These are phyloP conservation scores for Drosophila parthenogenetica DNA, from an alignment of 2,888 invertebrate genomes.

Conservation along the genomic window DNA sequence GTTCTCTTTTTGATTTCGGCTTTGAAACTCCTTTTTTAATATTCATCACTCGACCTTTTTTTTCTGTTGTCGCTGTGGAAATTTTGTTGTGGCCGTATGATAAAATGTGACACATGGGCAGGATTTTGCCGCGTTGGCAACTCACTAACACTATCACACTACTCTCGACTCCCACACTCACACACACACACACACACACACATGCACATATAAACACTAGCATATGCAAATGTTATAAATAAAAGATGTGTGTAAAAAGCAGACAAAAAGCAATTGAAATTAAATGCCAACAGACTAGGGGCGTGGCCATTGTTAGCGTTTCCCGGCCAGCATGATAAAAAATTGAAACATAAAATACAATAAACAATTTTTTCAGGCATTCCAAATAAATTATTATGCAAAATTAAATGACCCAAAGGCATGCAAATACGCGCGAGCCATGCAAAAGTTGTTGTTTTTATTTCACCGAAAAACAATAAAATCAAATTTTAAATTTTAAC, in stretches of 20 bases:
- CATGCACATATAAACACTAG: conserved; percentile 26
- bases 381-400: conserved; percentile 79
- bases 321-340: conserved; percentile 47
- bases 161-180: conserved; percentile 10
- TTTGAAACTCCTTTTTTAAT: conserved; percentile 73
- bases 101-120: conserved; percentile 75
- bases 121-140: conserved; percentile 75
- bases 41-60: conserved; percentile 57
- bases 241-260: conserved; percentile 60
- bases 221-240: conserved; percentile 68
- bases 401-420: conserved; percentile 78
- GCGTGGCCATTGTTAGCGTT: conserved; percentile 64
- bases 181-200: conserved; percentile 16
- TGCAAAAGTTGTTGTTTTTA: conserved; percentile 11
- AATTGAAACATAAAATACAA: conserved; percentile 77
- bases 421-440: conserved; percentile 41
- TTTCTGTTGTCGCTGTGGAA: conserved; percentile 5
- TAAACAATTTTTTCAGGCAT: conserved; percentile 60
- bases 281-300: conserved; percentile 75
- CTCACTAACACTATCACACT: conserved; percentile 29
- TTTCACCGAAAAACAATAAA: conserved; percentile 48
- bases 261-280: conserved; percentile 76
- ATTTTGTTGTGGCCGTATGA: conserved; percentile 42
- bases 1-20: conserved; percentile 39
- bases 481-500: conserved; percentile 66